Percentiles rank a stretch among this genome's conserved stretches.
These are phyloP conservation scores for Girardinichthys multiradiatus DNA, from an alignment of 2,113 vertebrate species.

Conservation along the genomic window DNA sequence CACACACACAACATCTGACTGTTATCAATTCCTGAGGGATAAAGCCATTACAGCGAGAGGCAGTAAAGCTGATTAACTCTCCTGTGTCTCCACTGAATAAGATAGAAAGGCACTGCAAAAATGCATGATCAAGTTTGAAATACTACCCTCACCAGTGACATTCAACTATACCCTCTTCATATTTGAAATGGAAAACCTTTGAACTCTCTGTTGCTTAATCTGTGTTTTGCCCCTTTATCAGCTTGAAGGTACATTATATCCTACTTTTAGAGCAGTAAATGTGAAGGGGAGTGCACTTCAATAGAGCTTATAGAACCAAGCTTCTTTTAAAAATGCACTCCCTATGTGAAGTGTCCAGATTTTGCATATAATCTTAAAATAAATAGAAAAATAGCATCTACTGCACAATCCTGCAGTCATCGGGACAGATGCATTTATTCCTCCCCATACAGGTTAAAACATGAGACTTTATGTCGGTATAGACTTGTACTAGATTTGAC, in stretches of 20 bases:
- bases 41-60: conserved; percentile 59
- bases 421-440: not conserved
- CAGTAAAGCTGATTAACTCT: conserved; percentile 75
- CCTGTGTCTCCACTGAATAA: conserved; percentile 44
- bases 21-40: conserved; percentile 68
- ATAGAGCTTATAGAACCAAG: not conserved
- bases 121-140: conserved; percentile 53
- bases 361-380: not conserved
- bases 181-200: not conserved
- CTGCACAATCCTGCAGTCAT: not conserved
- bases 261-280: conserved; percentile 30
- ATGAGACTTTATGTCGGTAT: not conserved
- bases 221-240: conserved; percentile 32
- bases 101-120: conserved; percentile 21
- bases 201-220: conserved; percentile 30
- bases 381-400: not conserved
- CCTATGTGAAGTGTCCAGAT: not conserved
- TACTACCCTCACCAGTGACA: conserved; percentile 56
- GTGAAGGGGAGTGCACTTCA: not conserved
- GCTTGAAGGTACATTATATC: conserved; percentile 24
- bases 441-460: not conserved
- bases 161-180: conserved; percentile 34
- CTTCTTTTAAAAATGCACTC: not conserved
- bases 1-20: conserved; percentile 64
- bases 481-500: conserved; percentile 19